These are phyloP conservation scores for Pongo abelii DNA, from an alignment of 2,113 vertebrate species.

Conservation along the genomic window DNA sequence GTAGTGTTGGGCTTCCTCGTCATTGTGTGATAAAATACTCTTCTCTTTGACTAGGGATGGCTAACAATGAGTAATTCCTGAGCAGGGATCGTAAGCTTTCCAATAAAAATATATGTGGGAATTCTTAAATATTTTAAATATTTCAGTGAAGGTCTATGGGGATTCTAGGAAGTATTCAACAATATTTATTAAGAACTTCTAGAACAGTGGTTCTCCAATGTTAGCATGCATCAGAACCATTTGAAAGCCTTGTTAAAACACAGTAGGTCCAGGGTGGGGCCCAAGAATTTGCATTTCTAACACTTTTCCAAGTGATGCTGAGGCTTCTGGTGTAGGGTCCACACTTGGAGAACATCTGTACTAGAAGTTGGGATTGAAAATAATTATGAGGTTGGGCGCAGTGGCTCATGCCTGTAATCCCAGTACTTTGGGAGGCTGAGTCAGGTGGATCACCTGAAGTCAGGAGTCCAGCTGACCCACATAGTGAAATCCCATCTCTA, in stretches of 20 bases:
- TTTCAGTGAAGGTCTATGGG: background rate
- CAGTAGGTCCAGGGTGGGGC: background rate
- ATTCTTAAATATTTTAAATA: background rate
- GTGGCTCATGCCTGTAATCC: no score
- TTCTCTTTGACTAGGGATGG: background rate
- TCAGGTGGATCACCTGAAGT: no score
- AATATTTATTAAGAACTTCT: background rate
- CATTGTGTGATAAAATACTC: background rate
- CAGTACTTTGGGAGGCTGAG: no score
- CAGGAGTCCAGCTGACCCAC: no score
- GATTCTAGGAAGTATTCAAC: background rate
- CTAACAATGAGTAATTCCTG: background rate
- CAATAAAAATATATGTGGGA: background rate
- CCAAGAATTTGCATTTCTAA: background rate
- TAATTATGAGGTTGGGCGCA: background rate
- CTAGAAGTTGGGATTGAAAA: background rate
- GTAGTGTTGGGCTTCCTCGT: fast-evolving
- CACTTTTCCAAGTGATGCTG: background rate
- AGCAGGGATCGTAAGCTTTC: background rate
- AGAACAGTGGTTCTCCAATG: background rate
- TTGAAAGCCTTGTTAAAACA: background rate
- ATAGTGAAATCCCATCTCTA: no score
- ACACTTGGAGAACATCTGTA: background rate
- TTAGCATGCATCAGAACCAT: background rate
- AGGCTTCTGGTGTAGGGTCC: background rate